Evolutionary conservation across 2,113 vertebrate genomes (phyloP).

Genomic region (Riparia riparia): DNA sequence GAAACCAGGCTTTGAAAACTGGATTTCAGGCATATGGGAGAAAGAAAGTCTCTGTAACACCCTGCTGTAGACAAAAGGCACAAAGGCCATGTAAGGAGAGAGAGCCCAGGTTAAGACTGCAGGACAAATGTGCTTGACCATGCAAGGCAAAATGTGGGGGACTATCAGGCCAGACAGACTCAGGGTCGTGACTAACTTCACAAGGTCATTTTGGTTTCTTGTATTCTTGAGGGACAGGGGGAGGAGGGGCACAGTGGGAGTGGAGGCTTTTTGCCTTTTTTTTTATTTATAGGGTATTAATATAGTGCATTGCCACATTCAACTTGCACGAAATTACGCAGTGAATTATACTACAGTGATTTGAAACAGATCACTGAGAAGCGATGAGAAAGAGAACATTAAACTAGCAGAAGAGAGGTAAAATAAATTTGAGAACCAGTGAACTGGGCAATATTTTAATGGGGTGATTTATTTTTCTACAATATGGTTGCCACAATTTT

Average conservation of each 20-base stretch:
- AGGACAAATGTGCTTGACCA: neutral
- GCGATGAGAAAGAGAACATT: neutral
- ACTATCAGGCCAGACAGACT: neutral
- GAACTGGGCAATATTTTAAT: neutral
- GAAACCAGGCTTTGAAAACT: neutral
- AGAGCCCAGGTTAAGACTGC: neutral
- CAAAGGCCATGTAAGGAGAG: neutral
- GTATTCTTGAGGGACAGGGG: neutral
- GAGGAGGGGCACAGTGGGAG: neutral
- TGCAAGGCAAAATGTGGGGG: neutral
- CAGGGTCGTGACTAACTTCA: neutral
- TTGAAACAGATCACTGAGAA: neutral
- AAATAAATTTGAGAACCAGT: neutral
- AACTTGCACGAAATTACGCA: rapidly evolving
- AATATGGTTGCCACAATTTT: neutral
- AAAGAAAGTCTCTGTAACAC: neutral
- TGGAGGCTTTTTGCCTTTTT: neutral
- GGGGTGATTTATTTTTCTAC: neutral
- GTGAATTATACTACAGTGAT: neutral
- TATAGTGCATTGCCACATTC: neutral
- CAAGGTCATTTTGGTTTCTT: neutral
- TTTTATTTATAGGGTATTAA: neutral
- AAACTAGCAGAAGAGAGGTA: neutral
- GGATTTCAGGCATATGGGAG: neutral
- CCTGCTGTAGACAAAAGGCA: rapidly evolving